Evolutionary conservation across 2,888 invertebrate species (phyloP).

Genomic region (Hydriomena furcata): DNA sequence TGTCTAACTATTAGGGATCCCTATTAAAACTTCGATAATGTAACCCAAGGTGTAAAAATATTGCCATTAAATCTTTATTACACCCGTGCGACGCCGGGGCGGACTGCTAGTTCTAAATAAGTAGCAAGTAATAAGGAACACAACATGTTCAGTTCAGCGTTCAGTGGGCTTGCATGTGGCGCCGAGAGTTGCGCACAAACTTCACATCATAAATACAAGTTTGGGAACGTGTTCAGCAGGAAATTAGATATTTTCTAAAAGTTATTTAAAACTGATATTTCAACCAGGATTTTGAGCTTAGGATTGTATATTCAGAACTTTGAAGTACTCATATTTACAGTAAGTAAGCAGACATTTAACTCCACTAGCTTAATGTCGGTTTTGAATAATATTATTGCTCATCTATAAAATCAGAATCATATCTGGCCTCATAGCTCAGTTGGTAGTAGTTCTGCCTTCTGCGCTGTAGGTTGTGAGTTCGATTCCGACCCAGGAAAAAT

Average conservation of each 20-base stretch:
- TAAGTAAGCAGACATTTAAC: not conserved
- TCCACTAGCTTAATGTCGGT: no score
- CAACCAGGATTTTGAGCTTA: slow-evolving; percentile 18
- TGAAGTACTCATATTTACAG: not conserved
- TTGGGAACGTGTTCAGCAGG: slow-evolving; percentile 32
- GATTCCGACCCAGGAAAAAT: no score
- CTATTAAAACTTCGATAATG: no score
- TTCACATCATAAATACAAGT: slow-evolving; percentile 50
- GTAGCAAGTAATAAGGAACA: slow-evolving; percentile 15
- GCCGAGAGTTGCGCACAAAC: slow-evolving; percentile 43
- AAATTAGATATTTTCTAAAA: slow-evolving; percentile 28
- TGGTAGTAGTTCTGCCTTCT: no score
- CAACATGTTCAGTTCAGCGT: slow-evolving; percentile 13
- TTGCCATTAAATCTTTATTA: not conserved
- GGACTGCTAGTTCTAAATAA: slow-evolving; percentile 12
- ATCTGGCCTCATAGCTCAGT: no score
- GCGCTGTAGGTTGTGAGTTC: no score
- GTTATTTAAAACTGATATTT: slow-evolving; percentile 22
- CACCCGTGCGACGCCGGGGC: no score
- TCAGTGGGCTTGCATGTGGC: slow-evolving; percentile 36
- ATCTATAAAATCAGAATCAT: no score
- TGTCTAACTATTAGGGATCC: no score
- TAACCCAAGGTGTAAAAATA: no score
- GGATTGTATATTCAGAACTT: slow-evolving; percentile 10
- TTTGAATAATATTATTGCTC: no score